Evolutionary conservation across 2,888 invertebrate species (phyloP), one percentile per base, ranked within the genome.

Genomic region (Tanypteryx hageni): DNA sequence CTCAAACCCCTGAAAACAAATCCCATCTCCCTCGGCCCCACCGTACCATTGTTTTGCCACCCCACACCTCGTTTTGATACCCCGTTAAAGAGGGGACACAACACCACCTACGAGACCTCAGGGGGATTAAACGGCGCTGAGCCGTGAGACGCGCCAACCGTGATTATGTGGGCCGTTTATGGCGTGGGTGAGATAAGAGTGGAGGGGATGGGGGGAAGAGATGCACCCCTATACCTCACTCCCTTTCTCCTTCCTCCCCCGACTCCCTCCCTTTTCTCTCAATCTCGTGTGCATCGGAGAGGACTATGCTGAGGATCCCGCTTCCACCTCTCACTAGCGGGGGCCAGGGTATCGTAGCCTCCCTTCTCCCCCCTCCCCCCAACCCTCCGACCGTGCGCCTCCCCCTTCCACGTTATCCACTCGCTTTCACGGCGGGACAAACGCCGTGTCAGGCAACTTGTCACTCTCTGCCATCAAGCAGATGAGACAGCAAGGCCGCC

Each of bases 401-500:
- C 68, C 22, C 44, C 44, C 44, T 44, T 44, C 44, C 44, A 44
- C 44, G 44, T 44, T 44, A 1, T 44, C 44, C 44, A 22, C 76
- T 27, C 76, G 22, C 76, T 76, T 76, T 76, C 76, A 76, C 76
- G 27, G 27, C 76, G 27, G 76, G 76, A 76, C 76, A 76, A 76
- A 76, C 76, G 76, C 76, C 18, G 76, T 27, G 76, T 76, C 76
- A 76, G 76, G 22, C 76, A 76, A 76, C 18, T 76, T 76, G 76
- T 76, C 76, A 76, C 27, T 76, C 68, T 27, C 76, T 76, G 76
- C 76, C 76, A 76, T 76, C 76, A 76, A 76, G 76, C 16, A 76
- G 76, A 76, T 76, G 76, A 76, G 76, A 76, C 76, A 76, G 76
- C 76, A 22, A 76, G 76, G 76, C 76, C 76, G 68, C 76, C 76